A percentile compares a stretch with the other conserved stretches of the same genome.
phyloP scores from a whole-genome alignment of 2,113 vertebrate genomes.

The Leptocoma aspasia region DNA sequence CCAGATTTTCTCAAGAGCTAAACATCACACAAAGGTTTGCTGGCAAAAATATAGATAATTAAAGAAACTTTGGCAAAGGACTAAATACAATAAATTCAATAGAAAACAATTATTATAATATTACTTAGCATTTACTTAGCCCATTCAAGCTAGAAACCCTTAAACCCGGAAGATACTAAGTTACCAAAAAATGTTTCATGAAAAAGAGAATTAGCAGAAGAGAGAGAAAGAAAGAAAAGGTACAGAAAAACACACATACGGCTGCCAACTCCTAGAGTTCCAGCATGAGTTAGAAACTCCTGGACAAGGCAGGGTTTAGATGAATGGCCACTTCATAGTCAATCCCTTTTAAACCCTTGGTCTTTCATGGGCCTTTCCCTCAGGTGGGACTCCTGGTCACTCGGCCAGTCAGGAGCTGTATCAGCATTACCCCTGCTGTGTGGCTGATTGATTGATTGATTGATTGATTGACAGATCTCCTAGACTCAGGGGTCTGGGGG shows the following conservation, averaged over 20 bases:
- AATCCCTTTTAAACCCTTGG: neutral
- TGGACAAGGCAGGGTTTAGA: neutral
- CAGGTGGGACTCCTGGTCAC: neutral
- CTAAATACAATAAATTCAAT: neutral
- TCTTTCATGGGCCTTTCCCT: too few relatives aligned
- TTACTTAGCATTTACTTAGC: neutral
- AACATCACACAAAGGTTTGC: neutral
- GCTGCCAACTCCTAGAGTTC: neutral
- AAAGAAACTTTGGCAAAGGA: neutral
- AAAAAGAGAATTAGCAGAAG: neutral
- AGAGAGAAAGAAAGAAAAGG: neutral
- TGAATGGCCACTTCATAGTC: neutral
- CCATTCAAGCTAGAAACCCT: neutral
- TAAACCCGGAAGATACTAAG: neutral
- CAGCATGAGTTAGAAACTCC: neutral
- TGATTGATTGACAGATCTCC: neutral
- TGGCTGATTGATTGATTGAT: neutral
- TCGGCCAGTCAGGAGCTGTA: neutral
- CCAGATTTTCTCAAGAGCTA: neutral
- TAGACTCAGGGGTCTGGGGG: neutral
- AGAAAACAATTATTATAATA: neutral
- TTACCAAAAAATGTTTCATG: neutral
- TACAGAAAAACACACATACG: accelerated
- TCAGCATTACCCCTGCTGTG: neutral
- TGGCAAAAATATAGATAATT: neutral